A percentile compares a stretch with the other conserved stretches of the same genome.
phyloP scores from a whole-genome alignment of 2,113 vertebrate genomes.

The Tonatia bakeri region DNA sequence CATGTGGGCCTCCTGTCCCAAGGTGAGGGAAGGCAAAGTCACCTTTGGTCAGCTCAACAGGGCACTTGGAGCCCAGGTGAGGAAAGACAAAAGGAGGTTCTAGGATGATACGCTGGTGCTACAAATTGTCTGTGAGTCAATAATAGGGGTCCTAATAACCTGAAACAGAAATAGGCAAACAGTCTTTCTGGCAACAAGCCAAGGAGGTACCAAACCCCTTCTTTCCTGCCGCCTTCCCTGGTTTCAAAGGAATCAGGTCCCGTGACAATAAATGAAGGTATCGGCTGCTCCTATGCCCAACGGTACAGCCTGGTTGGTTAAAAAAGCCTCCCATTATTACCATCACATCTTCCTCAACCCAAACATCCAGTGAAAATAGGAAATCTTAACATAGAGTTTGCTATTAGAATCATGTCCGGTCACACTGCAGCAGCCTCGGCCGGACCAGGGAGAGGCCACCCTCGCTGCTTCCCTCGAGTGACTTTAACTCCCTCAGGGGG shows the following conservation, averaged over 20 bases:
- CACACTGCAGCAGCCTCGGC: not conserved
- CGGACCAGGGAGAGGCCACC: not conserved
- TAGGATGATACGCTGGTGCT: not conserved
- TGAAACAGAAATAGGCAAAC: not conserved
- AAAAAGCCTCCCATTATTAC: not conserved
- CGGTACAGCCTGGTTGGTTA: not conserved
- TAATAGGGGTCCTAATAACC: not conserved
- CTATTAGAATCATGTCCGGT: not conserved
- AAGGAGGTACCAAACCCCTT: not conserved
- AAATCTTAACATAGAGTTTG: not conserved
- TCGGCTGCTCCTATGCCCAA: not conserved
- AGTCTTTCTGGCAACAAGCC: not conserved
- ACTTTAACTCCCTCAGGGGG: not conserved
- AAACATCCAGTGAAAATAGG: not conserved
- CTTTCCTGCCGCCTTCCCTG: not conserved
- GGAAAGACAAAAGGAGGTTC: not conserved
- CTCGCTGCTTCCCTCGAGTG: not conserved
- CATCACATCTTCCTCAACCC: not conserved
- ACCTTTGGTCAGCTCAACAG: not conserved
- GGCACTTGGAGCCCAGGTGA: not conserved
- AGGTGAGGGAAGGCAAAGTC: not conserved
- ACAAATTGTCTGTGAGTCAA: not conserved
- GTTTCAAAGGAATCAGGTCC: slow-evolving; percentile 15
- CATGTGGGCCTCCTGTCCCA: not conserved
- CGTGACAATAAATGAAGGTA: not conserved